Evolutionary conservation across 2,888 invertebrate genomes (phyloP).

Genomic region (Drosophila pseudotakahashii): DNA sequence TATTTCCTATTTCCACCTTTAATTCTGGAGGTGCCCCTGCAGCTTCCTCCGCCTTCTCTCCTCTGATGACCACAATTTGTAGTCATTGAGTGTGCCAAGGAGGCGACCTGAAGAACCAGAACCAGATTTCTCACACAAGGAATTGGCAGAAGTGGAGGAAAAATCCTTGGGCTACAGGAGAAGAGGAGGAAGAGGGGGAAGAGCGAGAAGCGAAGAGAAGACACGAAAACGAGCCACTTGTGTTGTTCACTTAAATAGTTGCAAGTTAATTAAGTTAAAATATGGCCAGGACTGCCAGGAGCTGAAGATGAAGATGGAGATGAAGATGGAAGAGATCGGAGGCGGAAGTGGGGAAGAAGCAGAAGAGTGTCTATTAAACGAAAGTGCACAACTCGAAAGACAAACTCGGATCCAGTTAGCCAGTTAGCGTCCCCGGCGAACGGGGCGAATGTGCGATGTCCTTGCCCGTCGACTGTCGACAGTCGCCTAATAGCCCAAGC

Average conservation of each 20-base stretch:
- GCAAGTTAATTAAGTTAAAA: slow-evolving; percentile 70
- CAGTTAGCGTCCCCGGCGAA: slow-evolving; percentile 16
- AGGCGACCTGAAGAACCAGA: slow-evolving; percentile 34
- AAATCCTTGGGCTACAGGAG: slow-evolving; percentile 29
- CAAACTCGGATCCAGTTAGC: slow-evolving; percentile 37
- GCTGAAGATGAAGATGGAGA: not conserved
- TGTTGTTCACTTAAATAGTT: slow-evolving; percentile 69
- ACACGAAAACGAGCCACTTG: slow-evolving; percentile 56
- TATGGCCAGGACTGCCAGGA: slow-evolving; percentile 44
- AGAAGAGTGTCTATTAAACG: slow-evolving; percentile 45
- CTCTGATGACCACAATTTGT: slow-evolving; percentile 66
- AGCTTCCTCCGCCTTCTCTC: not conserved
- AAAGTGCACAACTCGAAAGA: slow-evolving; percentile 52
- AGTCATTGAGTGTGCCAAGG: slow-evolving; percentile 62
- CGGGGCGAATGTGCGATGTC: slow-evolving; percentile 32
- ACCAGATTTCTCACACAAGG: slow-evolving; percentile 39
- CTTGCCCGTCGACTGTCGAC: slow-evolving; percentile 43
- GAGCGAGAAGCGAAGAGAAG: not conserved
- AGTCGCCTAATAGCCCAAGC: slow-evolving; percentile 45
- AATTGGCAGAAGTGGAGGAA: slow-evolving; percentile 5
- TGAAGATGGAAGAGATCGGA: too few relatives aligned
- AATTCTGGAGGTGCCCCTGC: slow-evolving; percentile 17
- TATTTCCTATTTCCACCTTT: slow-evolving; percentile 42
- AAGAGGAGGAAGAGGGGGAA: too few relatives aligned
- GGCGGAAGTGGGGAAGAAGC: not conserved